Conservation (phyloP, 2,888 invertebrate species). For the Cataglyphis albicans region DNA sequence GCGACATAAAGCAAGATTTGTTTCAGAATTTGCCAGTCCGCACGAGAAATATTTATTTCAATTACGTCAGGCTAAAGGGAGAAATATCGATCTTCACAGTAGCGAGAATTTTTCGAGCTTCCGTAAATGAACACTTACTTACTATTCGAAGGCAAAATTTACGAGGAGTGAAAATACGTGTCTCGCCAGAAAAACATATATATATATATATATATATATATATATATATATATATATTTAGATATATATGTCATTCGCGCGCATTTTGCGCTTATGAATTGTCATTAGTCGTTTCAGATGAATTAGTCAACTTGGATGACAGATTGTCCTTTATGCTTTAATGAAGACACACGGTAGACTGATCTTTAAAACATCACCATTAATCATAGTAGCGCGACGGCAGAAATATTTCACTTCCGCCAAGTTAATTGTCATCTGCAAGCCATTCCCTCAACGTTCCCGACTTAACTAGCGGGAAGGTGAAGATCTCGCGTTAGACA, state of each 20-base stretch:
- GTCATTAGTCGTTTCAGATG: neutral
- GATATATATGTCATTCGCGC: neutral
- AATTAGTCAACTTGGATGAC: neutral
- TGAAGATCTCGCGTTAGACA: slow-evolving; percentile 4
- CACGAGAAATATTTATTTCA: slow-evolving; percentile 46
- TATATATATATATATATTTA: neutral
- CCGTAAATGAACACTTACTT: slow-evolving; percentile 26
- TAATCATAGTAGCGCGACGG: neutral
- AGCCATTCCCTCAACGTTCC: slow-evolving; percentile 19
- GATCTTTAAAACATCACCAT: slow-evolving; percentile 4
- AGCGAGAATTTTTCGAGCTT: slow-evolving; percentile 15
- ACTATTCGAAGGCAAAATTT: slow-evolving; percentile 34
- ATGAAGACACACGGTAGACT: neutral
- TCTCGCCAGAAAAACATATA: neutral
- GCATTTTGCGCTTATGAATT: neutral
- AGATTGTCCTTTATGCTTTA: neutral
- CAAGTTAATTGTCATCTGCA: slow-evolving; percentile 14
- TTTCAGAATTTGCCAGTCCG: slow-evolving; percentile 25
- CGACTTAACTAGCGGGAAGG: slow-evolving; percentile 20
- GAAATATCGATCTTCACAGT: slow-evolving; percentile 37
- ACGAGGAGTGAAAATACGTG: slow-evolving; percentile 50
- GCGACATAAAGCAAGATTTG: slow-evolving; percentile 51
- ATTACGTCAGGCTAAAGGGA: slow-evolving; percentile 31
- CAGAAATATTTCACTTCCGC: slow-evolving; percentile 2
- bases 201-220: neutral